A percentile compares a stretch with the other conserved stretches of the same genome.
These are phyloP conservation scores for Dicrurus megarhynchus DNA, from an alignment of 2,113 vertebrate species.

Conservation along the genomic window DNA sequence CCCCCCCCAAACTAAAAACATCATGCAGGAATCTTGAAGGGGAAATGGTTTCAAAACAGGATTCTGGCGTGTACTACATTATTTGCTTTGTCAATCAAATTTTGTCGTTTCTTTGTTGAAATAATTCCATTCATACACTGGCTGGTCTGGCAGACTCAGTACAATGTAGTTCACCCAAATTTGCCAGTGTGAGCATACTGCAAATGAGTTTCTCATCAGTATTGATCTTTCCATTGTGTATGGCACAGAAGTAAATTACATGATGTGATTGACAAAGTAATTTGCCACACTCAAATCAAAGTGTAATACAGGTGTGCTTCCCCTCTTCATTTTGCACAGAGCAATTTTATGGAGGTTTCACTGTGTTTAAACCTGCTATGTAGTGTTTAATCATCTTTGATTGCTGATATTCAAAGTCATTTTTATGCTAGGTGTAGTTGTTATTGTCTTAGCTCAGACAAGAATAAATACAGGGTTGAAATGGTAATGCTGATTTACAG, in stretches of 20 bases:
- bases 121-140: not conserved
- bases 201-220: slow-evolving; percentile 52
- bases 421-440: slow-evolving; percentile 60
- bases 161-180: not conserved
- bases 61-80: not conserved
- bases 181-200: slow-evolving; percentile 7
- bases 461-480: slow-evolving; percentile 53
- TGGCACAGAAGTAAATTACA: slow-evolving; percentile 32
- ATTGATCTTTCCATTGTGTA: slow-evolving; percentile 58
- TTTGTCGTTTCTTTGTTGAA: not conserved
- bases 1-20: not conserved
- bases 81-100: slow-evolving; percentile 14
- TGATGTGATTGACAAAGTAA: slow-evolving; percentile 51
- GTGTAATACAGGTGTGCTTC: slow-evolving; percentile 40
- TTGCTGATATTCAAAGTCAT: slow-evolving; percentile 58
- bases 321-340: slow-evolving; percentile 26
- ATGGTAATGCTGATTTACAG: slow-evolving; percentile 40
- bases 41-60: not conserved
- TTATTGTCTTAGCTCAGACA: slow-evolving; percentile 60
- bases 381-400: slow-evolving; percentile 68
- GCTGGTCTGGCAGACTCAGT: not conserved
- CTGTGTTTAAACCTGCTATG: slow-evolving; percentile 27
- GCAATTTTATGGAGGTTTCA: slow-evolving; percentile 27
- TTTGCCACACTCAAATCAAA: slow-evolving; percentile 36
- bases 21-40: not conserved